Base-by-base conservation (phyloP, 2,888 invertebrate species). In the Nysson spinosus region DNA sequence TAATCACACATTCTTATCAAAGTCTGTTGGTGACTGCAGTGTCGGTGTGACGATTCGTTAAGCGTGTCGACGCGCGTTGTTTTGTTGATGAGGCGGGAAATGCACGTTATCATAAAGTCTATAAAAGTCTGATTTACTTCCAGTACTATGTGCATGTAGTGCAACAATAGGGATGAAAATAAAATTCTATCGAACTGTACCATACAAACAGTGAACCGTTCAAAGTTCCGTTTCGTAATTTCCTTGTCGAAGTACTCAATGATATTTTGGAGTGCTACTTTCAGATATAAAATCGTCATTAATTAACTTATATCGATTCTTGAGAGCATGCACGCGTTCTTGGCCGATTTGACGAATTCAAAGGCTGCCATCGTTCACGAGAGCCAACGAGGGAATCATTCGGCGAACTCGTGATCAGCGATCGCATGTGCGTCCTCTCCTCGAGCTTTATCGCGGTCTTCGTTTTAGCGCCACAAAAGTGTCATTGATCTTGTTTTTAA, bases 341-440 rank as follows among this genome's bases (percentile, higher is more conserved):
- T 7, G 14, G 49, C 4, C 30, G 66, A 61, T 68, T 66, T 57
- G 24, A 35, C 61, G 54, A 66, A 66, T 62, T 62, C 54, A 55
- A 51, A 47, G 64, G 44, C 52, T 58, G 24, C 54, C 28, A 47
- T 28, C 30, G 57, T 49, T 37, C 56, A 50, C 37, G 61, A 60
- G 47, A 46, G 61, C 50, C 50, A 54, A 61, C 57, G 46, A 55
- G 52, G 39, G 63, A 55, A 69, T 79, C 79, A 79, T 68, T 69
- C 74, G 54, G 14, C 44, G 55, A 20, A 52, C 79, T 79, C 79
- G 79, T 79, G 79, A 79, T 79, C 77, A 44, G 3, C 52, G 52
- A 58, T 58, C 67, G 64, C 32, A 34, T 35, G 42, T 24, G 54
- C 28, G 40, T 22, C 40, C 14, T 34, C 37, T 26, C 20, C 39